phyloP scores from a whole-genome alignment of 2,888 invertebrate genomes.

The Nowickia ferox region DNA sequence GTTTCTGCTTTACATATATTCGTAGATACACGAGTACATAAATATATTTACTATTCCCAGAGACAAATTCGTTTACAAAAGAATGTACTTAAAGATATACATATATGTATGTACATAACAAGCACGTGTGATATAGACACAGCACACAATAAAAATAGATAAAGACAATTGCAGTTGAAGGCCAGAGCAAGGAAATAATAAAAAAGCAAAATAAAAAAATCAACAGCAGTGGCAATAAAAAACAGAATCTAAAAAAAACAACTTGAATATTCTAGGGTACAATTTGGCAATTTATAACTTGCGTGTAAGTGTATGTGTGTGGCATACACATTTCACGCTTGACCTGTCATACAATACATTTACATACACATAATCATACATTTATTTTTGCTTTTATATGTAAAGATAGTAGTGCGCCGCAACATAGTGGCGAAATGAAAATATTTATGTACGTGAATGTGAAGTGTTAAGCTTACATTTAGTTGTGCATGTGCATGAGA shows the following conservation, averaged over 20 bases:
- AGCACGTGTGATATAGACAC: conserved; percentile 13
- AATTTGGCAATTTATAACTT: conserved; percentile 55
- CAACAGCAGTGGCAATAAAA: conserved; percentile 17
- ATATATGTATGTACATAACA: not conserved
- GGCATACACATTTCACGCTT: conserved; percentile 37
- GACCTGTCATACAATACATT: conserved; percentile 45
- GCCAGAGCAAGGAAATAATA: not conserved
- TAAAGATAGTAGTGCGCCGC: not conserved
- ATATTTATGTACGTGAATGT: conserved; percentile 5
- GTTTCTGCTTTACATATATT: not conserved
- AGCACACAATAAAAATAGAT: conserved; percentile 16
- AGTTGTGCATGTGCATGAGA: conserved; percentile 25
- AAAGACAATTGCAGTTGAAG: not conserved
- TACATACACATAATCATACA: not conserved
- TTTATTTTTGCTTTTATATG: not conserved
- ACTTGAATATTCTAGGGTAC: conserved; percentile 47
- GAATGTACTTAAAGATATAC: not conserved
- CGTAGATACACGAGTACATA: too few relatives aligned
- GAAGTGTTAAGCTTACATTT: conserved; percentile 17
- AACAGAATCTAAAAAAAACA: conserved; percentile 32
- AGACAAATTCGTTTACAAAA: conserved; percentile 8
- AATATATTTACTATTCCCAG: not conserved
- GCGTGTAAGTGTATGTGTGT: not conserved
- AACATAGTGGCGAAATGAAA: conserved; percentile 8
- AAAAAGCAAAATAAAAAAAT: not conserved